phyloP scores from a whole-genome alignment of 2,113 vertebrate genomes.

The Enhydra lutris region DNA sequence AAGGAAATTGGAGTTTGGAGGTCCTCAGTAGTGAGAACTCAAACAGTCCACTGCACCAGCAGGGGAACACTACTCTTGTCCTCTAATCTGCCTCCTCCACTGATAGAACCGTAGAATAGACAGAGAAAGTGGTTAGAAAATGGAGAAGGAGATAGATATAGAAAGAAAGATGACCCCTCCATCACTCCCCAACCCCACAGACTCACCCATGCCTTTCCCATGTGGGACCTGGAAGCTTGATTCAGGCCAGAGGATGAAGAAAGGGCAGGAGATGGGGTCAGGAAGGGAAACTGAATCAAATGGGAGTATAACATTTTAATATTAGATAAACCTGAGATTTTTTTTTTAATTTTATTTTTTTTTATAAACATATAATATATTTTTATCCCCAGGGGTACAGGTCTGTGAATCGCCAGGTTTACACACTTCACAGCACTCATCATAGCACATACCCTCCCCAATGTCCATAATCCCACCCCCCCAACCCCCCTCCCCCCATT shows the following conservation, averaged over 20 bases:
- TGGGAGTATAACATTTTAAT: background rate
- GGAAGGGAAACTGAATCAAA: background rate
- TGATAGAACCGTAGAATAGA: background rate
- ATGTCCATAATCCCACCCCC: no score
- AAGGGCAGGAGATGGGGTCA: background rate
- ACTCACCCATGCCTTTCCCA: background rate
- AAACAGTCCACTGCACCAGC: background rate
- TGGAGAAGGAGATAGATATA: background rate
- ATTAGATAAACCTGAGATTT: background rate
- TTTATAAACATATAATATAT: no score
- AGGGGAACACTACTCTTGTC: background rate
- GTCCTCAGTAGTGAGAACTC: background rate
- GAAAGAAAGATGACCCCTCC: background rate
- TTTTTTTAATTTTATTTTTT: no score
- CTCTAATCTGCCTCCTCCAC: background rate
- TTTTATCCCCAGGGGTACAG: no score
- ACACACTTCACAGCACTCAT: no score
- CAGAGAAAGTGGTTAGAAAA: background rate
- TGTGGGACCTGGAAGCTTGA: background rate
- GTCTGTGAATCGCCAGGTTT: no score
- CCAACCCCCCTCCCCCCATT: no score
- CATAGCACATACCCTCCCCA: no score
- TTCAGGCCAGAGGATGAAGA: background rate
- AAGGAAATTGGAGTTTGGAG: background rate
- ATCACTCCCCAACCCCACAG: background rate